Conservation (phyloP, 2,113 vertebrate genomes). For the Quiscalus mexicanus region DNA sequence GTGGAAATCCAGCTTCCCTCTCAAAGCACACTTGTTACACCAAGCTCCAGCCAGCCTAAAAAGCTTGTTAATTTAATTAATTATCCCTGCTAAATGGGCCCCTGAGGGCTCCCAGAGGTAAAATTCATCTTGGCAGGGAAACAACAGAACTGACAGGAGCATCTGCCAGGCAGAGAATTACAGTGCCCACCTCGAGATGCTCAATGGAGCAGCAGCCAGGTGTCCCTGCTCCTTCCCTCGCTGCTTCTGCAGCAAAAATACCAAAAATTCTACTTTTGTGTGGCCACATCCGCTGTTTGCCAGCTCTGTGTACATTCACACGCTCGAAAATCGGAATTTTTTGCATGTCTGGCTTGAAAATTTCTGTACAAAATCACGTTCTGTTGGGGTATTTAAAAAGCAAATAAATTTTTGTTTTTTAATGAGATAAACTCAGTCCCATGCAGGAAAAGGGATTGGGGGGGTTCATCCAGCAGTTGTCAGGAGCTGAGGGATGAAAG, state of each 20-base stretch:
- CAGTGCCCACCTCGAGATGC: neutral
- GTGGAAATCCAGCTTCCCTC: neutral
- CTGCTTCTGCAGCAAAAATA: fast-evolving
- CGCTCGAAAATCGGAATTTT: fast-evolving
- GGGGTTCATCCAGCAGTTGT: neutral
- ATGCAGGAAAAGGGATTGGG: neutral
- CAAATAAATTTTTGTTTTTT: neutral
- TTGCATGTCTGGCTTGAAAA: fast-evolving
- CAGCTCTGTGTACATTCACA: fast-evolving
- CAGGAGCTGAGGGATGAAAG: neutral
- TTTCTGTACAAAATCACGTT: fast-evolving
- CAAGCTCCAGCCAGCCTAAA: neutral
- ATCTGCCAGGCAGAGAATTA: neutral
- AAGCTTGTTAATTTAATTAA: neutral
- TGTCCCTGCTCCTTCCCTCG: neutral
- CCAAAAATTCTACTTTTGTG: neutral
- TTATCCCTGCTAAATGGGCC: neutral
- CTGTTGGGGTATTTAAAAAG: neutral
- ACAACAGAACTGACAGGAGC: neutral
- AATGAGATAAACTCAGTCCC: neutral
- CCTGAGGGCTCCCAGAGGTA: neutral
- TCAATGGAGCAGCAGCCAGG: neutral
- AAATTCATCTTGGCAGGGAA: neutral
- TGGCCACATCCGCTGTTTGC: fast-evolving
- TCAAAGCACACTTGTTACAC: neutral